Base-by-base conservation (phyloP, 2,797 vertebrate genomes). In the Peromyscus aztecus region DNA sequence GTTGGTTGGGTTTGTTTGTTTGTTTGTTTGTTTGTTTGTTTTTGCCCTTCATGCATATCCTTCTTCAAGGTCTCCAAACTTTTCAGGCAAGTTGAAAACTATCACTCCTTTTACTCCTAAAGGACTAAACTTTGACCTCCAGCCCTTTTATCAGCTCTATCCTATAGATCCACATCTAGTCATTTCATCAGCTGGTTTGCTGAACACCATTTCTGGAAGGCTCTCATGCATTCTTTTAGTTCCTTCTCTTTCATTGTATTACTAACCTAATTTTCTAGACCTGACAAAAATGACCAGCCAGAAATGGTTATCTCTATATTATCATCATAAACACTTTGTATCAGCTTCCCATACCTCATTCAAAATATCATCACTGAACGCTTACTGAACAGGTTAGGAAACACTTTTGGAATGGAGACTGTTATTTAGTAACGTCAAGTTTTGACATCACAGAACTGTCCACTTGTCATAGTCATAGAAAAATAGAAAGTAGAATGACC, bases 51-150 rank as follows among this genome's bases (percentile, higher is more conserved):
- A 8, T 76, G 19, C 6, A 4, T 65, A 16, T 3, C 23, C 31
- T 43, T 57, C 27, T 93, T 77, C 21, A 89, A 77, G 16, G 6
- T 90, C 21, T 93, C 91, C 4, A 57, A 23, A 37, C 9, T 3
- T 40, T 84, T 67, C 78, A 83, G 1, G 34, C 21, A 57, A 37
- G 0, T 12, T 76, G 12, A 27, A 65, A 49, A 76, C 37, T 34
- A 13, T 52, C 19, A 37, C n/a, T 4, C 5, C 6, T 57, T 27
- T 17, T 1, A 1, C 21, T 17, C 7, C 2, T 2, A 17, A 52
- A 90, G 43, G 27, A 24, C 6, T 40, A 84, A 11, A 0, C n/a
- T 83, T 86, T 95, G 14, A 59, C 29, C 61, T 67, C 0, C 27
- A 89, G 4, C 2, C 6, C 14, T 65, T 37, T 75, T 5, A 52